phyloP scores from a whole-genome alignment of 2,888 invertebrate species.

The Ophonus ardosiacus region DNA sequence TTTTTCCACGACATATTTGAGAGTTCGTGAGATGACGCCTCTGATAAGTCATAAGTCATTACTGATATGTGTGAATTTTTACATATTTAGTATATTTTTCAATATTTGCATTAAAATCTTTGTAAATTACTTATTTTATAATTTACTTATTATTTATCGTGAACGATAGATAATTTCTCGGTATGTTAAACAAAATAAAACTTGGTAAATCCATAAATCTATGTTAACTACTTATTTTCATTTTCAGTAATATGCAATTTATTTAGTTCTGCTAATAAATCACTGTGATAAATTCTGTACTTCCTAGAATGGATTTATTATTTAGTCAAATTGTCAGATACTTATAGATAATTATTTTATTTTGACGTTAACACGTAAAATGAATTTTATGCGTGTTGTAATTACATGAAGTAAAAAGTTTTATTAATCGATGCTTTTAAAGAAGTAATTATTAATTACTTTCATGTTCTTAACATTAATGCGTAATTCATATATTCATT shows the following conservation, averaged over 20 bases:
- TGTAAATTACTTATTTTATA: background rate
- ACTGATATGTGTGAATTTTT: too few species aligned
- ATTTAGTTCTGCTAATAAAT: constrained; percentile 29
- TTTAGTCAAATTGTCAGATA: background rate
- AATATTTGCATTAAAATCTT: too few species aligned
- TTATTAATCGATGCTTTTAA: constrained; percentile 26
- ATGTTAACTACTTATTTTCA: background rate
- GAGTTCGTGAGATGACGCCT: too few species aligned
- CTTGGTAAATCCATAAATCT: background rate
- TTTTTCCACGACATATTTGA: too few species aligned
- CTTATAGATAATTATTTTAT: constrained; percentile 32
- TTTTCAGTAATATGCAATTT: background rate
- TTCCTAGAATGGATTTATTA: constrained; percentile 12
- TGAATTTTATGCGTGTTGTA: constrained; percentile 37
- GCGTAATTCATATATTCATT: background rate
- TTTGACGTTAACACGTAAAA: constrained; percentile 34
- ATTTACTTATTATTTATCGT: background rate
- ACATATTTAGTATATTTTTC: too few species aligned
- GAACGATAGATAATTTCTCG: background rate
- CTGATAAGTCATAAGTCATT: too few species aligned
- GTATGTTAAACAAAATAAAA: background rate
- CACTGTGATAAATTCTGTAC: background rate
- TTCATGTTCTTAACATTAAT: background rate
- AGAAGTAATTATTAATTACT: constrained; percentile 29
- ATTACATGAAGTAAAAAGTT: constrained; percentile 7